A percentile compares a stretch with the other conserved stretches of the same genome.
Evolutionary conservation across 2,888 invertebrate genomes (phyloP).

Genomic region (Myathropa florea): DNA sequence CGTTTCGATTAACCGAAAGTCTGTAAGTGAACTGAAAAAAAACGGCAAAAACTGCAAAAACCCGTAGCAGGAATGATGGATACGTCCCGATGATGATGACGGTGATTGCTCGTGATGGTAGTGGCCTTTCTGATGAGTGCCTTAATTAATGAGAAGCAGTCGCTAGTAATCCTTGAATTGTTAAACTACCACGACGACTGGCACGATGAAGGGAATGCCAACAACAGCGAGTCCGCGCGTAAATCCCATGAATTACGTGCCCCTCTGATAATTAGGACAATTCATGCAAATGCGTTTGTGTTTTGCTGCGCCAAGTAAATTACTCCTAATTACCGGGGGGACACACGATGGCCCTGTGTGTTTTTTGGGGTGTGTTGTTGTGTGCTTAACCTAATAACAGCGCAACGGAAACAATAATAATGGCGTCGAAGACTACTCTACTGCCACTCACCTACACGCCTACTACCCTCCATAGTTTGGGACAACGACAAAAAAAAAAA

Average conservation of each 20-base stretch:
- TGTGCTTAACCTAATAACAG: constrained; percentile 43
- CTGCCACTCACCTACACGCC: constrained; percentile 25
- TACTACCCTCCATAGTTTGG: constrained; percentile 6
- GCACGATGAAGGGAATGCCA: no score
- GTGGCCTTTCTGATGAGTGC: background rate
- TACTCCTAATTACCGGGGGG: constrained; percentile 50
- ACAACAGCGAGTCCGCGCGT: constrained; percentile 10
- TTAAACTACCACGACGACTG: background rate
- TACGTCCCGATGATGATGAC: constrained; percentile 14
- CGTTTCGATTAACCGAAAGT: constrained; percentile 22
- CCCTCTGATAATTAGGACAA: constrained; percentile 53
- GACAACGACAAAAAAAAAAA: constrained; percentile 5
- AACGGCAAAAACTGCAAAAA: background rate
- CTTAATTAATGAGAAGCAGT: constrained; percentile 38
- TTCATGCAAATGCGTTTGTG: constrained; percentile 38
- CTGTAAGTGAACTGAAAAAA: background rate
- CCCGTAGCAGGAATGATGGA: constrained; percentile 2
- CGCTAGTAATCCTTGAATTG: background rate
- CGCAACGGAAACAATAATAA: constrained; percentile 27
- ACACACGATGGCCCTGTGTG: background rate
- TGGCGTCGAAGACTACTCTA: constrained; percentile 45
- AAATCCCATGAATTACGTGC: constrained; percentile 43
- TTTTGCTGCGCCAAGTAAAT: constrained; percentile 24
- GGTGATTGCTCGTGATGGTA: constrained; percentile 32
- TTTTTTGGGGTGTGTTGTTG: constrained; percentile 34